Conservation (phyloP, 2,113 vertebrate species). For the Bufo bufo region DNA sequence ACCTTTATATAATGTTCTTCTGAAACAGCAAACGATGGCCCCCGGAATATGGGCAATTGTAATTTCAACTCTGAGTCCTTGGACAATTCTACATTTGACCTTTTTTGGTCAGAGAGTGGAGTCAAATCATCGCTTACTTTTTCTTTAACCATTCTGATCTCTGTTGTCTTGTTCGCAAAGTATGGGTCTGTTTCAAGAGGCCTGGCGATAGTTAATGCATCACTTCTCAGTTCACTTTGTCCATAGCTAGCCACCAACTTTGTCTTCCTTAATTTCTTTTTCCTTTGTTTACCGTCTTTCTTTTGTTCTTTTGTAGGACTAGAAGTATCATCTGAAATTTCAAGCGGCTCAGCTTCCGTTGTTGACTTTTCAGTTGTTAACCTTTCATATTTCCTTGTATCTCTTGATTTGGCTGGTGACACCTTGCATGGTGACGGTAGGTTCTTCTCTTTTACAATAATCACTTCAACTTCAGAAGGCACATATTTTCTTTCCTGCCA, state of each 20-base stretch:
- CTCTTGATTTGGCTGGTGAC: slow-evolving; percentile 43
- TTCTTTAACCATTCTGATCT: not conserved
- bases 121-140: slow-evolving; percentile 1
- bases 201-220: not conserved
- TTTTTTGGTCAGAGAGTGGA: not conserved
- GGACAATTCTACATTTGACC: not conserved
- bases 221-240: no score
- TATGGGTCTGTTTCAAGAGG: not conserved
- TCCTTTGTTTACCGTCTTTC: not conserved
- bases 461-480: slow-evolving; percentile 69
- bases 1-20: not conserved
- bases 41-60: slow-evolving; percentile 47
- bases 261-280: slow-evolving; percentile 25
- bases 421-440: slow-evolving; percentile 53
- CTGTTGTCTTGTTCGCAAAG: not conserved
- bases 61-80: slow-evolving; percentile 44
- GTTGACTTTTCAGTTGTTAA: not conserved
- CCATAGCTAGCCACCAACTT: not conserved
- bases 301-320: not conserved
- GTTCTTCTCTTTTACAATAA: slow-evolving; percentile 62
- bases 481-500: slow-evolving; percentile 51
- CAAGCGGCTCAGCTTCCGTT: not conserved
- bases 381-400: slow-evolving; percentile 23
- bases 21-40: slow-evolving; percentile 57
- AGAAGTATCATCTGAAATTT: not conserved